A percentile compares a stretch with the other conserved stretches of the same genome.
Conservation (phyloP, 2,797 vertebrate species). For the Lycodopsis pacificus region DNA sequence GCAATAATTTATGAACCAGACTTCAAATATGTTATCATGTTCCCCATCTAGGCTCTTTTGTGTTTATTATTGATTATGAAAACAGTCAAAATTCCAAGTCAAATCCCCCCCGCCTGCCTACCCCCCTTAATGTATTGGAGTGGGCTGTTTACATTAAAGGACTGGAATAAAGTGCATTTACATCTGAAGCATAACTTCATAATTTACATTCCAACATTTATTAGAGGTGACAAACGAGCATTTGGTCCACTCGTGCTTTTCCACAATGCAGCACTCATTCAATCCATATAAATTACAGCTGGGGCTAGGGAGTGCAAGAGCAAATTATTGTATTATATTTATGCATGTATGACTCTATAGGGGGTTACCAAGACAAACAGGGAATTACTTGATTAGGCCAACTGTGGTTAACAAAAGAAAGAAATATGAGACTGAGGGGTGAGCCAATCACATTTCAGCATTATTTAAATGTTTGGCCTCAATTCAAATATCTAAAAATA, state of each 20-base stretch:
- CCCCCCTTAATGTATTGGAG: conserved; percentile 87
- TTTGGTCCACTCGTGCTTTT: conserved; percentile 88
- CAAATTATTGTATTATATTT: conserved; percentile 91
- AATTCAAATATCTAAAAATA: conserved; percentile 68
- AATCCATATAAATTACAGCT: conserved; percentile 89
- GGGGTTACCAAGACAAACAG: conserved; percentile 83
- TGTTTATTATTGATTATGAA: conserved; percentile 99
- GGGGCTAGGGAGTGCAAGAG: conserved; percentile 85
- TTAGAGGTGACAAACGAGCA: conserved; percentile 93
- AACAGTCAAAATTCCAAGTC: conserved; percentile 96
- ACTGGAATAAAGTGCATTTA: conserved; percentile 99
- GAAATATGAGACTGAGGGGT: conserved; percentile 72
- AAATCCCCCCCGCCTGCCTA: conserved; percentile 83
- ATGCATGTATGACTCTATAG: conserved; percentile 85
- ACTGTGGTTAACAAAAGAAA: conserved; percentile 80
- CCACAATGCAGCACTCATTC: conserved; percentile 89
- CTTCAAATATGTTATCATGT: conserved; percentile 97
- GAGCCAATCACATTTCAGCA: conserved; percentile 73
- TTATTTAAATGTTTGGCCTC: conserved; percentile 68
- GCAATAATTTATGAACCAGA: conserved; percentile 99
- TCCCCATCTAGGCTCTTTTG: conserved; percentile 97
- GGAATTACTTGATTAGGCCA: conserved; percentile 83
- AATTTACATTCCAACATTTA: conserved; percentile 99
- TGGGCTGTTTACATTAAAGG: conserved; percentile 95
- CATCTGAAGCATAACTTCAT: conserved; percentile 99